A percentile compares a stretch with the other conserved stretches of the same genome.
Conservation (phyloP, 2,113 vertebrate species). For the Saccopteryx leptura region DNA sequence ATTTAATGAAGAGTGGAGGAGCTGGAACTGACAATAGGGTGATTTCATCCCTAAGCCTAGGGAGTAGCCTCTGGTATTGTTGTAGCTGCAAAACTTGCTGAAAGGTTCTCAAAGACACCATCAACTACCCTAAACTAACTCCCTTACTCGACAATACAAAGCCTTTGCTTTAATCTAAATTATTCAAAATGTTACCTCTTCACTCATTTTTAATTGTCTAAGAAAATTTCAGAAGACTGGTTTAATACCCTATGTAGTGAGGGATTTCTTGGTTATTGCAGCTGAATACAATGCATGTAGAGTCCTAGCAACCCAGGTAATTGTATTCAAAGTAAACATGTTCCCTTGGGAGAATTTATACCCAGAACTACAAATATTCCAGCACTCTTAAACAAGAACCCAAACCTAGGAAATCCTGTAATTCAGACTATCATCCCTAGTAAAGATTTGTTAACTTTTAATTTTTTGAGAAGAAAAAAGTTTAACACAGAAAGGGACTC, state of each 20-base stretch:
- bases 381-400: not conserved
- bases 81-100: not conserved
- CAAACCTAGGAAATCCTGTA: not conserved
- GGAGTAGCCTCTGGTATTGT: not conserved
- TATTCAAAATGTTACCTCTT: not conserved
- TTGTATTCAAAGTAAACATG: not conserved
- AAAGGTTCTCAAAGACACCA: not conserved
- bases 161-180: not conserved
- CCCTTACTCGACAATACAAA: not conserved
- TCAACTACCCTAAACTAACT: not conserved
- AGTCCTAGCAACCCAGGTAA: not conserved
- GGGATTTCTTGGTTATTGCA: not conserved
- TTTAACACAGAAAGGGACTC: not conserved
- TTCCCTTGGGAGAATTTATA: not conserved
- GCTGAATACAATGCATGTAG: not conserved
- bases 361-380: not conserved
- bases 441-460: not conserved
- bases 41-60: not conserved
- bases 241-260: not conserved
- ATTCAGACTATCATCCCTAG: not conserved
- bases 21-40: no score
- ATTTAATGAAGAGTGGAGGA: not conserved
- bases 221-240: not conserved
- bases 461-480: not conserved
- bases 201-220: not conserved